Evolutionary conservation across 2,797 vertebrate genomes (phyloP), one percentile per base, ranked within the genome.

Genomic region (Sarcophilus harrisii): DNA sequence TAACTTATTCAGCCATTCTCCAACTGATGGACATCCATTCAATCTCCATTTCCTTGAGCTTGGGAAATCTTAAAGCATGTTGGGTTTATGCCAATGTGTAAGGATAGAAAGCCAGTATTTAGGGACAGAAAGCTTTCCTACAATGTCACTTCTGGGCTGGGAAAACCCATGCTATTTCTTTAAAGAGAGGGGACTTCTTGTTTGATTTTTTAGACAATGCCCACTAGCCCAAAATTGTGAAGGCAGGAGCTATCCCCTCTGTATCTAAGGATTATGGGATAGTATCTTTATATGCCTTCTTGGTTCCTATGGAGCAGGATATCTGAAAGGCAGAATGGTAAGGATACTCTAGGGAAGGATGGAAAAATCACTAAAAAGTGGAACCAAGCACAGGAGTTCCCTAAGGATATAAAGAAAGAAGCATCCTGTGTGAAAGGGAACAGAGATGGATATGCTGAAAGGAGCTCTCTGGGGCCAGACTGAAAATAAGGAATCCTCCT

Each of bases 51-150:
- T 54, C 54, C 54, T 54, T 57, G 57, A 14, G 3, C 21, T 49
- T 49, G 73, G 10, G 38, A 87, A 11, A 28, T 87, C 38, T 81
- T 49, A 87, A 49, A 81, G 73, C 9, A 27, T 45, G 38, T 81
- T 81, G 45, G 21, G 9, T 45, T 81, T 38, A 81, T 27, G 8
- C 10, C 54, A 54, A 5, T 54, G 52, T 54, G 52, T 54, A 54
- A 54, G 54, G 54, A 54, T 54, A 54, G 54, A 54, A 54, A 54
- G 18, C 66, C 16, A 38, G 13, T 73, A 66, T 96, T 96, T 96
- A 96, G 93, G 60, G 57, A 58, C 91, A n/a, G 73, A 92, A 95
- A 94, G 57, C 89, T 94, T 96, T 81, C 62, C 93, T 18, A 10
- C 92, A 93, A n/a, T 21, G 66, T n/a, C 16, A 38, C 14, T 38